Percentiles rank a stretch among this genome's conserved stretches.
These are phyloP conservation scores for Zoroaster sp. DNA, from an alignment of 53 echinoderm and acorn worm species.

Conservation along the genomic window DNA sequence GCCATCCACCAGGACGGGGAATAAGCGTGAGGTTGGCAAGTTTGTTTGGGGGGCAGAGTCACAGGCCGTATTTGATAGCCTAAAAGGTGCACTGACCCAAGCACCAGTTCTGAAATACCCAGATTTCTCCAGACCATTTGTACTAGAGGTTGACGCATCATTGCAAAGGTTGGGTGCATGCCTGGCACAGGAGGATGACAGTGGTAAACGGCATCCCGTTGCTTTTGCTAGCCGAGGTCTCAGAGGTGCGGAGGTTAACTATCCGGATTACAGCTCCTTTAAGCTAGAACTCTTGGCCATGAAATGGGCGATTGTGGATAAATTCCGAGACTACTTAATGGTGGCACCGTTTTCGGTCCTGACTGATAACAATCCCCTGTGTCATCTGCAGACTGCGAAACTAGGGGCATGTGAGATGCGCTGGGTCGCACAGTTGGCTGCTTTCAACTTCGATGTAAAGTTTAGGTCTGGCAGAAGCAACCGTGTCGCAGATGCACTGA, in stretches of 20 bases:
- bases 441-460: conserved; percentile 5
- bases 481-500: neutral
- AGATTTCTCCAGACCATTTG: neutral
- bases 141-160: neutral
- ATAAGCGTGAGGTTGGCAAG: neutral
- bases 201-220: neutral
- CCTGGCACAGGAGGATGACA: neutral
- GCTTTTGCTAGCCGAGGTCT: conserved; percentile 4
- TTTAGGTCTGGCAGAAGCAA: too few species aligned
- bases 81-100: too few species aligned
- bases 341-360: too few species aligned
- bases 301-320: too few species aligned
- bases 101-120: too few species aligned
- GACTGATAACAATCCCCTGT: too few species aligned
- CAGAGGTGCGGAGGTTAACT: neutral
- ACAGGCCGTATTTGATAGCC: conserved; percentile 6
- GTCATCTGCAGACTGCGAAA: conserved; percentile 7
- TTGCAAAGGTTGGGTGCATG: neutral
- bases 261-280: neutral
- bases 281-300: too few species aligned
- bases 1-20: neutral
- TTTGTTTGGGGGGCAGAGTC: neutral
- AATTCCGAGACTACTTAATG: too few species aligned
- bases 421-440: neutral
- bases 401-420: neutral